Base-by-base conservation (phyloP, 2,113 vertebrate genomes). In the Oreotrochilus melanogaster region DNA sequence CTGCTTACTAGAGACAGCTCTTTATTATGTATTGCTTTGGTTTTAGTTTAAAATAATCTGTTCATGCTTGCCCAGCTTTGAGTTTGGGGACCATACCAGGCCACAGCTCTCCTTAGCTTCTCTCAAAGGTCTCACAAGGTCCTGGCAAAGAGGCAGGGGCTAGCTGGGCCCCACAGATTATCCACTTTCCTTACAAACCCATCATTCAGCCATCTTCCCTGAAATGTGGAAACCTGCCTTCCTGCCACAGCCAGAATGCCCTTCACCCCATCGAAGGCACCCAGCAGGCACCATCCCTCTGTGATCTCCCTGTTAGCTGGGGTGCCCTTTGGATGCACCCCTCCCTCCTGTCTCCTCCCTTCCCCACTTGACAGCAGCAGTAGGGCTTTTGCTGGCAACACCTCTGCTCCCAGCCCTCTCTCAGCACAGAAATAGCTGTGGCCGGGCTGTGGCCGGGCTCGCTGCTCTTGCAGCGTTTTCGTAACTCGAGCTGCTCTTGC, bases 291-390 rank as follows among this genome's bases (percentile, higher is more conserved):
- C n/a, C 3, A 6, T 19, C 42, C 42, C 60, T 43, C 48, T 0
- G 0, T 42, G 51, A 35, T n/a, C 35, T 78, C 75, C 53, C 53
- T 50, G 1, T 6, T 1, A 10, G 62, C 11, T 7, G 11, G 33
- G 28, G 8, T 4, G 18, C 10, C 42, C 19, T 13, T 57, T 37
- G 14, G 2, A 51, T 14, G 57, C 14, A 13, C 24, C 53, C 4
- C 28, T 56, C 23, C 0, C 0, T 25, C 58, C 23, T 1, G 1
- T 28, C 48, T 37, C 51, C 47, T 23, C 28, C 3, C 6, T 27
- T 33, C 30, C 37, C 28, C 4, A 4, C 24, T 48, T 33, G n/a
- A 64, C 45, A 47, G 45, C 51, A 43, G 4, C 39, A 28, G 18
- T 3, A 18, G 6, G 2, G 5, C 78, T 95, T 73, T 84, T 48